Evolutionary conservation across 2,113 vertebrate genomes (phyloP).

Genomic region (Pygoscelis antarcticus): DNA sequence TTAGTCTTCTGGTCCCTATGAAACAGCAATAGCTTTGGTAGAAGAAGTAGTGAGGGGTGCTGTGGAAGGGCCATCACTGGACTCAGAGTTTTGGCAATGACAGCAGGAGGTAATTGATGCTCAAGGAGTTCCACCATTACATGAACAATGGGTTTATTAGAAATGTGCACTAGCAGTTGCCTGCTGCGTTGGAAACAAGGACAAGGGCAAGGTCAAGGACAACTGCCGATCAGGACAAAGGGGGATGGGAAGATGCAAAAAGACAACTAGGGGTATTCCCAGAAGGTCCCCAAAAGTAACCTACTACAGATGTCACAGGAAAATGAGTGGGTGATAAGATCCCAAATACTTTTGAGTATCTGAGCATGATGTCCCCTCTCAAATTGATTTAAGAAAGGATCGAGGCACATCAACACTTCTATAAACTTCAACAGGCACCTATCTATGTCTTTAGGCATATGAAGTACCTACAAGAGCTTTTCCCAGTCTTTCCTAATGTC

Average conservation of each 20-base stretch:
- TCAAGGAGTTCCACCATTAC: neutral
- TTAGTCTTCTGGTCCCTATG: neutral
- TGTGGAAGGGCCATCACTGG: neutral
- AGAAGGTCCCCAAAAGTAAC: neutral
- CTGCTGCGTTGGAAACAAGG: neutral
- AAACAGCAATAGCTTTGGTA: neutral
- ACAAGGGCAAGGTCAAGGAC: neutral
- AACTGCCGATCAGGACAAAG: neutral
- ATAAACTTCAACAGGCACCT: neutral
- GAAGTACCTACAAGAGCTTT: neutral
- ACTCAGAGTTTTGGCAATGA: neutral
- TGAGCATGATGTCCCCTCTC: neutral
- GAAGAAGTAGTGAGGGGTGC: neutral
- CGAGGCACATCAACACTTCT: neutral
- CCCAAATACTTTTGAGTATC: neutral
- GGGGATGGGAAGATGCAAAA: neutral
- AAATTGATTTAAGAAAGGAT: neutral
- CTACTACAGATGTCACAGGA: neutral
- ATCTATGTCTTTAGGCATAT: neutral
- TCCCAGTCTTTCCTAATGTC: neutral
- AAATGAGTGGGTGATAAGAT: neutral
- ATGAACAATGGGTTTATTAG: neutral
- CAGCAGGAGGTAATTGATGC: neutral
- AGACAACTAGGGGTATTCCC: neutral
- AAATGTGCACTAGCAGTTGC: neutral